Evolutionary conservation across 2,113 vertebrate species (phyloP).

Genomic region (Epinephelus cyanopodus): DNA sequence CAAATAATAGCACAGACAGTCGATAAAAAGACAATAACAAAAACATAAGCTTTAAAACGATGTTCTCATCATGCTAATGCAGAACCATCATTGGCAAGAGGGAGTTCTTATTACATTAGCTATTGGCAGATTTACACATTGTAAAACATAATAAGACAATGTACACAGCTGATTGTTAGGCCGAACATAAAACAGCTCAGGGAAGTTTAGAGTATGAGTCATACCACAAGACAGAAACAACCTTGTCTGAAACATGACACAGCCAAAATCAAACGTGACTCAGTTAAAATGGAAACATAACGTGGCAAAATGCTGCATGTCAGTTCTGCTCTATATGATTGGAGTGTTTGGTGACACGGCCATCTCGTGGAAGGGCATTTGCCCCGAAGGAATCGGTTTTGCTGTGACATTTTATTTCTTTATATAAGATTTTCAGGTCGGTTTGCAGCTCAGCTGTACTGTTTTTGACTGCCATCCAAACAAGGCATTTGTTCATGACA

Average conservation of each 20-base stretch:
- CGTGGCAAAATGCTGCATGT: conserved; percentile 42
- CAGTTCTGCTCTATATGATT: conserved; percentile 44
- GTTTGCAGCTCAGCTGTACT: conserved; percentile 30
- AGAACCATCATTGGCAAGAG: conserved; percentile 25
- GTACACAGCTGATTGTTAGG: conserved; percentile 32
- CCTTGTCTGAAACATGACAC: conserved; percentile 13
- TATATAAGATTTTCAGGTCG: conserved; percentile 31
- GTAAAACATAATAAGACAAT: conserved; percentile 28
- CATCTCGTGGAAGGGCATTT: conserved; percentile 46
- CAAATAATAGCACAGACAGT: conserved; percentile 15
- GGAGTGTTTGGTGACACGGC: conserved; percentile 23
- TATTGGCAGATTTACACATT: conserved; percentile 35
- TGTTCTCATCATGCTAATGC: conserved; percentile 37
- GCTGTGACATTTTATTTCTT: conserved; percentile 50
- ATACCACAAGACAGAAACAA: conserved; percentile 30
- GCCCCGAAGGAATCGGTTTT: conserved; percentile 37
- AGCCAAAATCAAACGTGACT: conserved; percentile 50
- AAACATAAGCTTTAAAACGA: conserved; percentile 36
- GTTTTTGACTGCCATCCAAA: conserved; percentile 39
- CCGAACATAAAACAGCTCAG: conserved; percentile 1
- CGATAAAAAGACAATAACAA: conserved; percentile 35
- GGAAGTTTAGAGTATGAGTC: conserved; percentile 26
- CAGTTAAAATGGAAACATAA: conserved; percentile 41
- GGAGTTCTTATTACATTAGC: conserved; percentile 35
- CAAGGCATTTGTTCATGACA: conserved; percentile 38